phyloP scores from a whole-genome alignment of 2,113 vertebrate genomes.

The Rhinolophus ferrumequinum region DNA sequence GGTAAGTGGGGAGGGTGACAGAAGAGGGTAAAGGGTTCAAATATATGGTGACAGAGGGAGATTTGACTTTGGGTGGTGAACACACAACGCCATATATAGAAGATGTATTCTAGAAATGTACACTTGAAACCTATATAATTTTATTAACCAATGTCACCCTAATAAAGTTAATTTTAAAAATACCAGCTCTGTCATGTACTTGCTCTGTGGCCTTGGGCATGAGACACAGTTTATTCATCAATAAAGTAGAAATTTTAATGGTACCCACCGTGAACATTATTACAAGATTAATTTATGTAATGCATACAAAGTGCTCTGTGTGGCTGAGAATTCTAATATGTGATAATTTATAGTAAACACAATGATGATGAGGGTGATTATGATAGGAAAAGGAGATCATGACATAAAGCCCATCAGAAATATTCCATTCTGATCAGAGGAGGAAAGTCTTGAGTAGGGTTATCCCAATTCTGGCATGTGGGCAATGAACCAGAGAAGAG shows the following conservation, averaged over 20 bases:
- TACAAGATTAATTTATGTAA: not conserved
- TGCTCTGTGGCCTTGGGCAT: not conserved
- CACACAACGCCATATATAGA: no score
- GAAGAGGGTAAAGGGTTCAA: no score
- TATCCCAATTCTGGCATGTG: not conserved
- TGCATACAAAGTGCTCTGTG: not conserved
- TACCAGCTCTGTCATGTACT: not conserved
- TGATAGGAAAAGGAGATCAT: not conserved
- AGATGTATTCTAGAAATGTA: no score
- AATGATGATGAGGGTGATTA: not conserved
- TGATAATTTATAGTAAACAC: not conserved
- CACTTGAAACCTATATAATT: no score
- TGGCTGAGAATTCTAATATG: not conserved
- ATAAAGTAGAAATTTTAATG: not conserved
- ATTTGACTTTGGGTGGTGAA: no score
- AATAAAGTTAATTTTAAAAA: not conserved
- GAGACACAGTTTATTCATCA: not conserved
- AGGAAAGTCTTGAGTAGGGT: not conserved
- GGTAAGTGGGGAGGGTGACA: no score
- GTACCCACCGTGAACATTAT: not conserved
- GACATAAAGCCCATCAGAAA: not conserved
- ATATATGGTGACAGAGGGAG: no score
- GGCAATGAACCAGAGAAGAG: not conserved
- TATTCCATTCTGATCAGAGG: not conserved
- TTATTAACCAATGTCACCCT: no score